Evolutionary conservation across 1,140 invertebrate genomes (phyloP), one percentile per base, ranked within the genome.

Genomic region (Drosophila varians): DNA sequence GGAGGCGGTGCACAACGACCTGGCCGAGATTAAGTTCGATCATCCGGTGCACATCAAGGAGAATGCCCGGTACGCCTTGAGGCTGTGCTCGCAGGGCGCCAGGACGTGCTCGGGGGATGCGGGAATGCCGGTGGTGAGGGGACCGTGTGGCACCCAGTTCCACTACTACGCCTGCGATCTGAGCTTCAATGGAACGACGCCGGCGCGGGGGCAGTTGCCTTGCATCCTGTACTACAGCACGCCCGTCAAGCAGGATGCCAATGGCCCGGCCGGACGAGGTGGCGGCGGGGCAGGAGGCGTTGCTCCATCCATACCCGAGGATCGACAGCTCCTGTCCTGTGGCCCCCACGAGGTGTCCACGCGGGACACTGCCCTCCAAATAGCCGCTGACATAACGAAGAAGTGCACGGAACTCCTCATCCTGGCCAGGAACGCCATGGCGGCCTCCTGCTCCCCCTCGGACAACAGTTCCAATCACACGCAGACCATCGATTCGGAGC

Each of bases 181-280:
- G 16, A 98, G 97, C 91, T 97, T 97, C 79, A 99, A 99, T 92
- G 98, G 98, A 55, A 98, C 98, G 0, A 98, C 97, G 3, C 94
- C 98, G 74, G 96, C 96, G 0, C 93, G 98, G 34, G 98, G 98
- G 38, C 98, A 99, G 92, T 95, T 99, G 74, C 98, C 98, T 0
- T 95, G 97, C 77, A 94, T 99, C 52, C 93, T 99, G 4, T 99
- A 99, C 91, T 98, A 97, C 84, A 91, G 90, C 74, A 92, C 93
- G 28, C 92, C 92, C 55, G 91, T 89, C 1, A 91, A 90, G 7
- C 77, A 76, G 45, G 60, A 84, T 69, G 45, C 12, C 54, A 51
- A 11, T 45, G 2, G 46, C 11, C 3, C 34, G 18, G 21, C 64
- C 26, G 19, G 26, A 18, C 18, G 23, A 1, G 38, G 14, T 18